A percentile compares a stretch with the other conserved stretches of the same genome.
Conservation (phyloP, 2,888 invertebrate species). For the Tenthredo amoena region DNA sequence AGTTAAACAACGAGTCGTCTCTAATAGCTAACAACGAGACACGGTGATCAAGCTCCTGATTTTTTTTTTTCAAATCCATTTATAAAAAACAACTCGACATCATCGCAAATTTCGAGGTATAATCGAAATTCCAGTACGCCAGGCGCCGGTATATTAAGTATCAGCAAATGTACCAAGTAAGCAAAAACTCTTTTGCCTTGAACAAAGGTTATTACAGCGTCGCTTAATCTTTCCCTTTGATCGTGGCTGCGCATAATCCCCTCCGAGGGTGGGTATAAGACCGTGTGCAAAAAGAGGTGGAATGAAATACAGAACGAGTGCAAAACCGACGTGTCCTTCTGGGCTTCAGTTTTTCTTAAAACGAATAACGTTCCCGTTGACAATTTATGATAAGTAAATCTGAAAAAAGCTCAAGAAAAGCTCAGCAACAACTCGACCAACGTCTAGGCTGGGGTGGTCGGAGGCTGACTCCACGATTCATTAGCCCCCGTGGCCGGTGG, state of each 20-base stretch:
- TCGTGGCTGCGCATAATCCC: constrained; percentile 35
- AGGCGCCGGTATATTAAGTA: background rate
- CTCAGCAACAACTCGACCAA: constrained; percentile 11
- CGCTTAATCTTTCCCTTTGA: constrained; percentile 47
- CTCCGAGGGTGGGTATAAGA: background rate
- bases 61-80: background rate
- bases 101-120: background rate
- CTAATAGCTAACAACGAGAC: background rate
- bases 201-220: constrained; percentile 44
- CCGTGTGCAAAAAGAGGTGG: background rate
- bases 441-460: constrained; percentile 55
- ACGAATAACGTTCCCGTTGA: constrained; percentile 65
- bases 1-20: background rate
- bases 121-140: background rate
- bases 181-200: constrained; percentile 23
- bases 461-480: constrained; percentile 69
- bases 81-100: background rate
- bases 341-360: constrained; percentile 62
- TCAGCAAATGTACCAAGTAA: constrained; percentile 7
- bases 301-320: background rate
- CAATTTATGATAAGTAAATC: constrained; percentile 47
- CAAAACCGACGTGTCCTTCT: constrained; percentile 50
- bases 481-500: constrained; percentile 74
- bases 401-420: constrained; percentile 4
- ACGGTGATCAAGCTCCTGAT: background rate